A percentile compares a stretch with the other conserved stretches of the same genome.
phyloP scores from a whole-genome alignment of 2,797 vertebrate species.

The Anguilla megastoma region DNA sequence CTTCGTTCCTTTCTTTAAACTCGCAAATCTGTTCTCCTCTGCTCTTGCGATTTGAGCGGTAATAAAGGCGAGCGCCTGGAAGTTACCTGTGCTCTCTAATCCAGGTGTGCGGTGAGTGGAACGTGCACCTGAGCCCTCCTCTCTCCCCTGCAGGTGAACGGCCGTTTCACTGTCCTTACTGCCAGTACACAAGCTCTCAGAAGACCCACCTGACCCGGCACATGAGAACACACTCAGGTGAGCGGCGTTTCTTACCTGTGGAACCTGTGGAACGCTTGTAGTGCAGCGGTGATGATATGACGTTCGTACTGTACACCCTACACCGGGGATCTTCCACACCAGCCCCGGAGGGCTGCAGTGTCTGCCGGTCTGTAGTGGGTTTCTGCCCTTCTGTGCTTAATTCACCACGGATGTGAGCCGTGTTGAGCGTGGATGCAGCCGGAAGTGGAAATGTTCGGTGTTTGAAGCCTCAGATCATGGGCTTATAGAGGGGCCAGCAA shows the following conservation, averaged over 20 bases:
- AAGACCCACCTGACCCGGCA: constrained; percentile 97
- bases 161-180: constrained; percentile 92
- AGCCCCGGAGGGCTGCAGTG: background rate
- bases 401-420: background rate
- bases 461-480: background rate
- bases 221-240: constrained; percentile 97
- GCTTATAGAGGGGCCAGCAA: background rate
- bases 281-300: background rate
- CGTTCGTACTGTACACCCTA: background rate
- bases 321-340: background rate
- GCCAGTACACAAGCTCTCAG: constrained; percentile 96
- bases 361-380: background rate
- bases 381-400: background rate
- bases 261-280: background rate
- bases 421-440: background rate
- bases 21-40: background rate
- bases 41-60: background rate
- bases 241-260: constrained; percentile 48
- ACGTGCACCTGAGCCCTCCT: background rate
- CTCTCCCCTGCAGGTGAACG: constrained; percentile 80
- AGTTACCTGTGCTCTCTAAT: background rate
- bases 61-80: background rate
- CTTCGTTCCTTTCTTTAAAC: background rate
- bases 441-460: background rate
- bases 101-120: background rate